A percentile compares a stretch with the other conserved stretches of the same genome.
Conservation (phyloP, 2,888 invertebrate species). For the Nematopogon swammerdamellus region DNA sequence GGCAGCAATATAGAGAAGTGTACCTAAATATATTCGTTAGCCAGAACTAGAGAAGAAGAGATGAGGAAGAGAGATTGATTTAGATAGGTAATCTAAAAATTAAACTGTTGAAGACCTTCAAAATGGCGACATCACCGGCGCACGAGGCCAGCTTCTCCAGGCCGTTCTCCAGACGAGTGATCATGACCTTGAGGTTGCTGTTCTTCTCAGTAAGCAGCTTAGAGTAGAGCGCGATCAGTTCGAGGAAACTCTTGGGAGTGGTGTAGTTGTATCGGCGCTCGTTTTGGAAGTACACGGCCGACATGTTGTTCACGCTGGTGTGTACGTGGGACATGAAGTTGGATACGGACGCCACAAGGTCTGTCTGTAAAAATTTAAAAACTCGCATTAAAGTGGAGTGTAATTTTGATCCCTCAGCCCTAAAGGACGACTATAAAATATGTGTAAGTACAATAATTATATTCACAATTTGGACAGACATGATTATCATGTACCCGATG, state of each 20-base stretch:
- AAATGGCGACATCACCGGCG: conserved; percentile 78
- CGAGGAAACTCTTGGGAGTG: conserved; percentile 93
- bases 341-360: conserved; percentile 65
- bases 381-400: too few relatives aligned
- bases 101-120: conserved; percentile 67
- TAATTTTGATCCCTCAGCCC: too few relatives aligned
- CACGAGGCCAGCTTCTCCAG: conserved; percentile 84
- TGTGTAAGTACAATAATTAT: too few relatives aligned
- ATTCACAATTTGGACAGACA: too few relatives aligned
- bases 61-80: too few relatives aligned
- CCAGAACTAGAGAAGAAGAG: too few relatives aligned
- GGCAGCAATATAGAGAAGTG: too few relatives aligned
- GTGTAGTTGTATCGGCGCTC: conserved; percentile 93
- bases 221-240: conserved; percentile 81
- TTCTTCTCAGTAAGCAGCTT: conserved; percentile 69
- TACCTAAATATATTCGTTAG: too few relatives aligned
- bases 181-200: conserved; percentile 67
- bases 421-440: too few relatives aligned
- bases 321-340: conserved; percentile 91
- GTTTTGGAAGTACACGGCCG: conserved; percentile 73
- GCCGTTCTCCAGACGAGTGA: conserved; percentile 86
- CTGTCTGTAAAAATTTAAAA: conserved; percentile 29
- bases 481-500: too few relatives aligned
- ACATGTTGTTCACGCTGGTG: conserved; percentile 82
- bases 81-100: too few relatives aligned